Evolutionary conservation across 2,888 invertebrate species (phyloP).

Genomic region (Heteropelma amictum): DNA sequence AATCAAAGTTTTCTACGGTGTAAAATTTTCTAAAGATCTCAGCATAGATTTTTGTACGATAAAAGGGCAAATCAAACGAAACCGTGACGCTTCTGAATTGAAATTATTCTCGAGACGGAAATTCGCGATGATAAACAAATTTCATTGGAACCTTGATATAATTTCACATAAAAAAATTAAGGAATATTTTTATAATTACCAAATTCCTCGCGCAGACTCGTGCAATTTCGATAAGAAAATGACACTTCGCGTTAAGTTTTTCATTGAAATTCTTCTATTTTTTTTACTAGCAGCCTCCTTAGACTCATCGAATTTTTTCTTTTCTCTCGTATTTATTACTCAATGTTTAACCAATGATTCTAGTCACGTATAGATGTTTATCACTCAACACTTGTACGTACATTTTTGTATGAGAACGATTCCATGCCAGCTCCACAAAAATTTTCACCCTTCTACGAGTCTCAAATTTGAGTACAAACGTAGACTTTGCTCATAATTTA

Average conservation of each 20-base stretch:
- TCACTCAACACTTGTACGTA: slow-evolving; percentile 48
- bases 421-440: slow-evolving; percentile 17
- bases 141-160: no score
- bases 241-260: neutral
- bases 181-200: no score
- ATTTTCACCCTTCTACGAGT: slow-evolving; percentile 1
- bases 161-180: no score
- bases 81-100: no score
- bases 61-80: neutral
- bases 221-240: neutral
- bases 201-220: neutral
- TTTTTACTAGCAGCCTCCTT: no score
- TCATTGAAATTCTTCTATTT: neutral
- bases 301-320: slow-evolving; percentile 12
- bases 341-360: slow-evolving; percentile 50
- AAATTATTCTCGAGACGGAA: no score
- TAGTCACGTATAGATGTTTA: slow-evolving; percentile 51
- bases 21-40: slow-evolving; percentile 20
- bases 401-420: slow-evolving; percentile 15
- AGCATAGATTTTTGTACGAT: slow-evolving; percentile 40
- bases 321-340: slow-evolving; percentile 42
- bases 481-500: neutral
- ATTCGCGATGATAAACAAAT: no score
- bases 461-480: neutral
- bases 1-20: neutral